These are phyloP conservation scores for Noctuana brunneofusca DNA, from an alignment of 2,888 invertebrate species.

Conservation along the genomic window DNA sequence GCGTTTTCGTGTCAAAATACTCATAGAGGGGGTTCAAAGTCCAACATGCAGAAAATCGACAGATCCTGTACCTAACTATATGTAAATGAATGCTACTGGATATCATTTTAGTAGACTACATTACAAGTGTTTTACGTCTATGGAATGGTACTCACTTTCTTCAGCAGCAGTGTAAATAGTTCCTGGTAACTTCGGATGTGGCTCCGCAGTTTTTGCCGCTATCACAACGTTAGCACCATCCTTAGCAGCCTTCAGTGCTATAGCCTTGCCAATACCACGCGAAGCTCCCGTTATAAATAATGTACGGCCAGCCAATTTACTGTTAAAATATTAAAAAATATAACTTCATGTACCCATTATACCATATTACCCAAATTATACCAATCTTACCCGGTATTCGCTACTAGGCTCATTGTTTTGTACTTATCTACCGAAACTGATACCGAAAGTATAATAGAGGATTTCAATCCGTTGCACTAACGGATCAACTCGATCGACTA, in stretches of 20 bases:
- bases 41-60: constrained; percentile 2
- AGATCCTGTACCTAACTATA: no score
- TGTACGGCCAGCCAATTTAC: constrained; percentile 91
- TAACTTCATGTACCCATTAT: constrained; percentile 29
- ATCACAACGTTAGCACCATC: constrained; percentile 96
- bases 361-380: constrained; percentile 1
- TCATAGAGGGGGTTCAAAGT: constrained; percentile 31
- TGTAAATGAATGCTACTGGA: no score
- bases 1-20: constrained; percentile 13
- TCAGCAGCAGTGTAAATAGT: constrained; percentile 95
- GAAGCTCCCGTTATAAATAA: constrained; percentile 98
- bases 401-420: constrained; percentile 72
- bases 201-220: constrained; percentile 95
- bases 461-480: neutral
- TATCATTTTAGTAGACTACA: neutral
- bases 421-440: constrained; percentile 10
- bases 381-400: constrained; percentile 73
- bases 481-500: neutral
- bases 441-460: no score
- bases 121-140: neutral
- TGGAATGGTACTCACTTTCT: constrained; percentile 85
- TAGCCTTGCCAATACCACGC: constrained; percentile 97
- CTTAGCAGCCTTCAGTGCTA: constrained; percentile 94
- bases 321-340: constrained; percentile 45
- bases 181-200: constrained; percentile 95